Evolutionary conservation across 2,888 invertebrate species (phyloP).

Genomic region (Electrophaes corylata): DNA sequence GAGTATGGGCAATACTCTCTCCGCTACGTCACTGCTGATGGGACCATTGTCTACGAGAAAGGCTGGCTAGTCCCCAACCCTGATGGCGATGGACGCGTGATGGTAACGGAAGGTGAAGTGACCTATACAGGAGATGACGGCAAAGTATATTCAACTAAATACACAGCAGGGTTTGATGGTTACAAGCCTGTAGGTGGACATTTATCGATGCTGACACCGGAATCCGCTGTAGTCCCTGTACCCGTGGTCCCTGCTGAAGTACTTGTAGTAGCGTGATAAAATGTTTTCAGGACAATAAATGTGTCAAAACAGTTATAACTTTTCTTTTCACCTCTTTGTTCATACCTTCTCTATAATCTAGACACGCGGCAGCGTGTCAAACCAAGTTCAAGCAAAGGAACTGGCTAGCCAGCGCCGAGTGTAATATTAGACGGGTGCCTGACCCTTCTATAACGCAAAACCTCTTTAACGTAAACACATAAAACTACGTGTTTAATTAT

Average conservation of each 20-base stretch:
- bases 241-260: neutral
- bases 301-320: neutral
- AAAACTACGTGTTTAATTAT: too few species aligned
- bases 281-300: neutral
- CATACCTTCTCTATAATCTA: neutral
- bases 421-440: too few species aligned
- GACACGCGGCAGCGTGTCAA: too few species aligned
- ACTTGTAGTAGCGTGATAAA: neutral
- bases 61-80: constrained; percentile 51
- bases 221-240: neutral
- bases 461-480: too few species aligned
- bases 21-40: constrained; percentile 60
- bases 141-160: constrained; percentile 48
- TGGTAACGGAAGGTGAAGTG: constrained; percentile 54
- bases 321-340: neutral
- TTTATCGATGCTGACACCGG: constrained; percentile 17
- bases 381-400: too few species aligned
- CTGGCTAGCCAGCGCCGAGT: too few species aligned
- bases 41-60: constrained; percentile 52
- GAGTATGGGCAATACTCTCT: constrained; percentile 56
- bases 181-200: constrained; percentile 46
- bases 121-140: constrained; percentile 52
- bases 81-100: constrained; percentile 48
- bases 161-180: constrained; percentile 50
- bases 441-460: too few species aligned